phyloP scores from a whole-genome alignment of 2,797 vertebrate species.

The Sebastolobus alascanus region DNA sequence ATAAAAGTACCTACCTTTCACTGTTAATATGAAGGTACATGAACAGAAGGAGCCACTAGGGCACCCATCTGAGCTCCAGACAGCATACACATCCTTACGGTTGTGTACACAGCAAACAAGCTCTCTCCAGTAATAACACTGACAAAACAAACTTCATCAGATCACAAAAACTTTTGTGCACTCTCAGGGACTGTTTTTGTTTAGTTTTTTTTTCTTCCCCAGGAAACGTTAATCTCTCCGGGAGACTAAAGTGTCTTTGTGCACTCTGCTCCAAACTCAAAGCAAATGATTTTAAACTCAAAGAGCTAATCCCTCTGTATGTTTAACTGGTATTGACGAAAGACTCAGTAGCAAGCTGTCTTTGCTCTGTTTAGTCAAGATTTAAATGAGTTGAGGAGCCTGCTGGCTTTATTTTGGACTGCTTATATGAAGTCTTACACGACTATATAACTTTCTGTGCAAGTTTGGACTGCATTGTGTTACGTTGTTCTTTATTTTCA shows the following conservation, averaged over 20 bases:
- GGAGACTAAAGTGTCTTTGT: not conserved
- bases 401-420: conserved; percentile 9
- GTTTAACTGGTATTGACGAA: conserved; percentile 19
- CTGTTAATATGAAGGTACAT: not conserved
- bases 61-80: conserved; percentile 3
- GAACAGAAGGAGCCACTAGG: not conserved
- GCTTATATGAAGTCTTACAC: not conserved
- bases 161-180: not conserved
- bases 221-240: conserved; percentile 25
- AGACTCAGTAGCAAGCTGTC: conserved; percentile 36
- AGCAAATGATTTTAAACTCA: conserved; percentile 20
- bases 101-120: conserved; percentile 26
- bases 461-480: not conserved
- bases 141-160: conserved; percentile 13
- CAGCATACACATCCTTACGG: conserved; percentile 12
- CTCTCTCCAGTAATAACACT: conserved; percentile 11
- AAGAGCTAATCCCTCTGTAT: conserved; percentile 29
- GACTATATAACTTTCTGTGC: not conserved
- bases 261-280: conserved; percentile 22
- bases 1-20: not conserved
- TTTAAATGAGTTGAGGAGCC: conserved; percentile 17
- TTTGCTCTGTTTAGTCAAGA: conserved; percentile 30
- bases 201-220: not conserved
- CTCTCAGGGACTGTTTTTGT: conserved; percentile 10
- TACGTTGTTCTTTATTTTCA: not conserved